Base-by-base conservation (phyloP, 2,797 vertebrate genomes). In the Erpetoichthys calabaricus region DNA sequence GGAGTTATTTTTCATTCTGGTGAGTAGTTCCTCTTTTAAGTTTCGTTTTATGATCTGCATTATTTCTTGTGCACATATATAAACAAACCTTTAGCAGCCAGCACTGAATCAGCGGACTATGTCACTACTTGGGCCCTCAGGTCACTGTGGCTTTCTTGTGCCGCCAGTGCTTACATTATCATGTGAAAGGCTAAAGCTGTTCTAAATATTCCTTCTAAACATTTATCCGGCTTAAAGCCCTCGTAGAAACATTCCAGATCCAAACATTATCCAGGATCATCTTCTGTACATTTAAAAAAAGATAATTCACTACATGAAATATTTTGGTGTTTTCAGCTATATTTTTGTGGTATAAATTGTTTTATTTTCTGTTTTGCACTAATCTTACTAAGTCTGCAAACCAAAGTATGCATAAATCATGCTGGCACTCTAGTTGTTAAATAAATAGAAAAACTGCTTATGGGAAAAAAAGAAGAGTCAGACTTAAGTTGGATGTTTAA, bases 101-200 rank as follows among this genome's bases (percentile, higher is more conserved):
- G 78, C 70, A 79, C 80, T 85, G 80, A 85, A 86, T 86, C 86
- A 89, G 82, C 74, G 75, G 78, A 75, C 71, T 72, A 74, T 68
- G 76, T 74, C 76, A 81, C 74, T 67, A 73, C 76, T 72, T 57
- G 64, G 69, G 74, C 71, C 74, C 75, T 64, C 65, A 70, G 84
- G 75, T 83, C 75, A 81, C 78, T 61, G 69, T 63, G 55, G 70
- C 76, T 80, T 82, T 86, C 74, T 77, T 76, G 82, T 74, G 65
- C 75, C 79, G 79, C 79, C 80, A 83, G 65, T 85, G 82, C 85
- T 86, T 87, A 85, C 71, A 84, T 79, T 75, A 79, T 69, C 70
- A 74, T 61, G 78, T 79, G 80, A 84, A 80, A 86, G 69, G 73
- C 74, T 77, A 80, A 79, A 74, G 76, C 80, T 73, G 75, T 76